Percentiles rank a stretch among this genome's conserved stretches.
Conservation (phyloP, 2,797 vertebrate genomes). For the Tachyglossus aculeatus region DNA sequence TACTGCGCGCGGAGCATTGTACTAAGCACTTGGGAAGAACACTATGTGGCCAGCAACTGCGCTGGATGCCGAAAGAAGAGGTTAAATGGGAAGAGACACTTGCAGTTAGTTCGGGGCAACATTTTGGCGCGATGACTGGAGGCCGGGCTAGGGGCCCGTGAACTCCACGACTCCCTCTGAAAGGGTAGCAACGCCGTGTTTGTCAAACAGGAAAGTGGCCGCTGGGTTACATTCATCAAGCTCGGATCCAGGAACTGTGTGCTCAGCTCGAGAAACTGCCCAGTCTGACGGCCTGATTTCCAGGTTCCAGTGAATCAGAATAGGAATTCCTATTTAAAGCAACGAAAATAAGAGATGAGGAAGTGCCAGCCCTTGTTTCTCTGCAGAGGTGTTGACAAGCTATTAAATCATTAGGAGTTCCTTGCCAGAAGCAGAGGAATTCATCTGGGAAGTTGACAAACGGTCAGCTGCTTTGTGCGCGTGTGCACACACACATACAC, state of each 20-base stretch:
- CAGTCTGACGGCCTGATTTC: slow-evolving; percentile 50
- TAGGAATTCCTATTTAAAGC: slow-evolving; percentile 66
- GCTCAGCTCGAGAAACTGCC: slow-evolving; percentile 43
- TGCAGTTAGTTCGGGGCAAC: slow-evolving; percentile 48
- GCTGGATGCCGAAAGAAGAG: slow-evolving; percentile 40
- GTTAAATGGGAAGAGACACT: slow-evolving; percentile 50
- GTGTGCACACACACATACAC: slow-evolving; percentile 52
- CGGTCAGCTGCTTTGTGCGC: slow-evolving; percentile 49
- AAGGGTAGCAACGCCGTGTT: slow-evolving; percentile 48
- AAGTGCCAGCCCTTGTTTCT: slow-evolving; percentile 64
- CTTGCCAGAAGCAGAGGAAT: slow-evolving; percentile 63
- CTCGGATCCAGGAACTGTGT: slow-evolving; percentile 56
- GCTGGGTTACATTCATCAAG: slow-evolving; percentile 43
- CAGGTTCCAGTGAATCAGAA: slow-evolving; percentile 61
- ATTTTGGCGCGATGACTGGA: slow-evolving; percentile 51
- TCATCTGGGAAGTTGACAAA: slow-evolving; percentile 66
- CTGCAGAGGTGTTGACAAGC: slow-evolving; percentile 63
- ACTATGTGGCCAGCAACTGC: slow-evolving; percentile 47
- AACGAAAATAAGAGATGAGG: slow-evolving; percentile 62
- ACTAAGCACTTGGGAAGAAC: no score
- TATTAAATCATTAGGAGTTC: slow-evolving; percentile 64
- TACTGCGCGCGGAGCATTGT: no score
- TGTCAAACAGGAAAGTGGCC: slow-evolving; percentile 49
- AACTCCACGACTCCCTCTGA: slow-evolving; percentile 52
- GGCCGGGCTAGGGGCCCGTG: slow-evolving; percentile 48